Conservation (phyloP, 2,113 vertebrate species). For the Larimichthys polyactis region DNA sequence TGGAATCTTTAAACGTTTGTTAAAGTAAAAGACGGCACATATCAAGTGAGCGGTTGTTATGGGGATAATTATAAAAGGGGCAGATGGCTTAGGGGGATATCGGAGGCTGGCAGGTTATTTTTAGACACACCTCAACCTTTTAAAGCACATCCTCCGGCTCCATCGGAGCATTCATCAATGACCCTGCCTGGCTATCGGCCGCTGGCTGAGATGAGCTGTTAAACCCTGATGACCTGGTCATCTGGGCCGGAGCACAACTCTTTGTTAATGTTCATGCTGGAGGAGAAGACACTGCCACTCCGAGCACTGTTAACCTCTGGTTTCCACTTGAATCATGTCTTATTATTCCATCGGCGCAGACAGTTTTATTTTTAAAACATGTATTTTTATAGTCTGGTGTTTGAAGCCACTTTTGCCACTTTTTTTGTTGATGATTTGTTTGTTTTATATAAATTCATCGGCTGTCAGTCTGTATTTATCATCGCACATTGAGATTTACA, state of each 20-base stretch:
- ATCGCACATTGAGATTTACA: not conserved
- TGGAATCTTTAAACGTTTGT: slow-evolving; percentile 47
- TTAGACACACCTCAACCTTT: slow-evolving; percentile 80
- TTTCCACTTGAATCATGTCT: not conserved
- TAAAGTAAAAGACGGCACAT: slow-evolving; percentile 58
- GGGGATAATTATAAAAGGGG: slow-evolving; percentile 76
- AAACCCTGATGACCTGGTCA: slow-evolving; percentile 61
- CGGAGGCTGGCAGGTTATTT: slow-evolving; percentile 73
- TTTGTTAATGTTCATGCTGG: slow-evolving; percentile 49
- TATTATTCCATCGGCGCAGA: not conserved
- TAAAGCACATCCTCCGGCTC: slow-evolving; percentile 65
- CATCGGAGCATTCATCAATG: slow-evolving; percentile 61
- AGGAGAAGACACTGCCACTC: slow-evolving; percentile 18
- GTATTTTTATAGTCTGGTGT: not conserved
- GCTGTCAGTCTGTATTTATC: not conserved
- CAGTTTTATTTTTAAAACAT: not conserved
- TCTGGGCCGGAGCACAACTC: slow-evolving; percentile 39
- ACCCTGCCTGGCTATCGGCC: slow-evolving; percentile 38
- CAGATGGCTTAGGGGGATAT: slow-evolving; percentile 74
- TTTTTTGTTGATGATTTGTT: not conserved
- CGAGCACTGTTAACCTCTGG: not conserved
- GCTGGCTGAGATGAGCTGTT: slow-evolving; percentile 44
- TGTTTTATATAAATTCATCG: not conserved
- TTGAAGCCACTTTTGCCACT: not conserved
- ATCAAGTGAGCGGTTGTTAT: slow-evolving; percentile 77